Base-by-base conservation (phyloP, 2,113 vertebrate species). In the Trogon melanurus region DNA sequence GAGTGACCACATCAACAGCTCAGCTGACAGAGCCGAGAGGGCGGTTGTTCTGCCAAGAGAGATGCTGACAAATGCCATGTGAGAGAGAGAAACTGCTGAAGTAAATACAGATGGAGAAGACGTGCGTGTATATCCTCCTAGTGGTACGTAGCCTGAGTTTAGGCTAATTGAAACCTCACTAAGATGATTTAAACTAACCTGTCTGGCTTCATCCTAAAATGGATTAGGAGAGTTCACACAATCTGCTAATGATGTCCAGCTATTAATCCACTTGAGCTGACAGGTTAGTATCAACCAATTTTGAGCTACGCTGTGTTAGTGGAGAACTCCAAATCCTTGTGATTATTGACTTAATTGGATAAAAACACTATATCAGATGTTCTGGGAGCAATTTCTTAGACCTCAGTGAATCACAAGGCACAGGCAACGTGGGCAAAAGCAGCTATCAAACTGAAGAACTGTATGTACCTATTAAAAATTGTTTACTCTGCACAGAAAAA, bases 151-250 rank as follows among this genome's bases (percentile, higher is more conserved):
- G 64, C 19, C 30, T 57, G 79, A 47, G 22, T 88, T 88, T 72
- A 90, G 22, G 50, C 25, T 93, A 93, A 95, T 61, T 90, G 93
- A 95, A 95, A 94, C 36, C 30, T 30, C 62, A 58, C 50, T 93
- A 91, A 94, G 72, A 87, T 94, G 84, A 94, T 94, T 94, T 95
- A 87, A 93, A 76, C 64, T 93, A 93, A 96, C 92, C 88, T 95
- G 67, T 32, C 67, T 91, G 69, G 27, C 45, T 91, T 91, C 54
- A 78, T 78, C 12, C 16, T 80, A 61, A 87, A 94, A 80, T 65
- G 81, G 94, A 96, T 95, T 95, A 93, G 54, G 32, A 78, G 22
- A 2, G 0, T 80, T 94, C 86, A 79, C n/a, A 78, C 50, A 91
- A 80, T 61, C 60, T 48, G 66, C 85, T 93, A 89, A 94, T 80